Base-by-base conservation (phyloP, 2,113 vertebrate genomes). In the Sorex araneus region DNA sequence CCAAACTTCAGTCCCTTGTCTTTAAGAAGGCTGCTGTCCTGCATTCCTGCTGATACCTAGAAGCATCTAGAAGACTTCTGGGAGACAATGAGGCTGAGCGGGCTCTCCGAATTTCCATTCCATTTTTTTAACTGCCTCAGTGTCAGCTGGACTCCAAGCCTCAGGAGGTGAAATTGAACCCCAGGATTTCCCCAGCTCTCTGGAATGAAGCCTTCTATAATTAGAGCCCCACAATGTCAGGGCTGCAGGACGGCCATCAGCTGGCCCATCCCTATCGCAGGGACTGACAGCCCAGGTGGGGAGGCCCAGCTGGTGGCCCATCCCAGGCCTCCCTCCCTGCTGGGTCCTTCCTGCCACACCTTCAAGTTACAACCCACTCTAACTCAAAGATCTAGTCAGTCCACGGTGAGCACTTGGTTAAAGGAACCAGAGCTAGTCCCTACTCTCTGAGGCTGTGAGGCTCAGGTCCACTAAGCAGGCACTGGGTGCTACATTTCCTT, bases 161-260 rank as follows among this genome's bases (percentile, higher is more conserved):
- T 57, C 75, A 45, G 85, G 2, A 84, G 95, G 30, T 85, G 64
- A 89, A 89, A 95, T 60, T 70, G 64, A 89, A 80, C 40, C 28
- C 82, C 63, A 95, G 93, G 95, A 94, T 93, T 91, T 77, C 36
- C 89, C 83, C 73, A 93, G 92, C 64, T 82, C 79, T 63, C 67
- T 82, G 92, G 85, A 94, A 25, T 30, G 92, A 54, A 91, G 54
- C 43, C 78, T 87, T 95, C 93, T 95, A 95, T 94, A 95, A 93
- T 97, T 95, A 96, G 93, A 89, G 47, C 50, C 81, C 57, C 32
- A 92, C 81, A 95, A 89, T 95, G 93, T 90, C 74, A 82, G 79
- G 77, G 81, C 78, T 82, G 74, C 75, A n/a, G 90, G 87, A 82
- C 32, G 80, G 82, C 57, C 77, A 87, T 89, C 95, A 95, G 94